These are phyloP conservation scores for Timandra comae DNA, from an alignment of 2,888 invertebrate species.

Conservation along the genomic window DNA sequence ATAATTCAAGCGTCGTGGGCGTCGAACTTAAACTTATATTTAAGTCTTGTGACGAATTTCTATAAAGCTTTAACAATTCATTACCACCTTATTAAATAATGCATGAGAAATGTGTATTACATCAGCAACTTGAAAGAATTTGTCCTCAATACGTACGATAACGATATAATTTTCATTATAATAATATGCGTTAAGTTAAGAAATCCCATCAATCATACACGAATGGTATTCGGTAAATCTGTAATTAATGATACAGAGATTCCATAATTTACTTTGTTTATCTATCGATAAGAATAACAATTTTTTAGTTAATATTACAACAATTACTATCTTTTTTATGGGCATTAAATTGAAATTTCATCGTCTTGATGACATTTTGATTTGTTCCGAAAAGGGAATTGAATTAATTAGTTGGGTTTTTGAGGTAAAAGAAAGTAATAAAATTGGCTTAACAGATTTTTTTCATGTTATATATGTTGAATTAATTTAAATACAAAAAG, in stretches of 20 bases:
- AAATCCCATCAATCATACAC: constrained; percentile 36
- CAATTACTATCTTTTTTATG: constrained; percentile 29
- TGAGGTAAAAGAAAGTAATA: constrained; percentile 8
- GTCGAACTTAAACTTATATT: constrained; percentile 40
- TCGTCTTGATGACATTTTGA: constrained; percentile 24
- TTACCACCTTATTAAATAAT: constrained; percentile 29
- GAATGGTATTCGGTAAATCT: constrained; percentile 29
- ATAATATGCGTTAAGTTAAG: constrained; percentile 31
- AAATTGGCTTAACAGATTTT: constrained; percentile 9
- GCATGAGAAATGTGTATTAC: constrained; percentile 33
- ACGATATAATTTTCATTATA: constrained; percentile 27
- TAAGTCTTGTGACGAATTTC: constrained; percentile 41
- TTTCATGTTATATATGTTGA: constrained; percentile 6
- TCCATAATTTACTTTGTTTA: constrained; percentile 33
- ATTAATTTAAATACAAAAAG: background rate
- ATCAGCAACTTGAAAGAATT: constrained; percentile 26
- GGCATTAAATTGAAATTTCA: constrained; percentile 28
- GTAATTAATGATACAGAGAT: constrained; percentile 40
- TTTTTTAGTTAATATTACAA: constrained; percentile 31
- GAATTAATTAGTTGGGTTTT: constrained; percentile 21
- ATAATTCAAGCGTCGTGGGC: constrained; percentile 41
- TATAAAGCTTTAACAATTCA: constrained; percentile 42
- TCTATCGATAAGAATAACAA: constrained; percentile 24
- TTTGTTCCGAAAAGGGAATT: constrained; percentile 20
- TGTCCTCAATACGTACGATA: constrained; percentile 25